Conservation (phyloP, 2,797 vertebrate species). For the Pachyuromys duprasi region DNA sequence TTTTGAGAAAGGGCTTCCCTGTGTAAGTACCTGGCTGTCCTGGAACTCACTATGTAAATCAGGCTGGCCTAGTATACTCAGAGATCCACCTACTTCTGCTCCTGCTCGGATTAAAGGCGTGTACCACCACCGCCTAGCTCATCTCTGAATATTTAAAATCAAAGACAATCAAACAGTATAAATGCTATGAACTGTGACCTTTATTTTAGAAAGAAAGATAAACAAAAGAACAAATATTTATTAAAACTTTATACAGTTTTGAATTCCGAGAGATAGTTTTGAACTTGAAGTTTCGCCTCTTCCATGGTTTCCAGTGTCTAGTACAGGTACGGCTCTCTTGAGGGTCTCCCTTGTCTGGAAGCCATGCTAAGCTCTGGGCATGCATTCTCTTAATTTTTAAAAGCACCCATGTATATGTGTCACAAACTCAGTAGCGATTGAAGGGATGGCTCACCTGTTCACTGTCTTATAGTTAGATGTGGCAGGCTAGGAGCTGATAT, state of each 20-base stretch:
- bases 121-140: neutral
- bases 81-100: neutral
- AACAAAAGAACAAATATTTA: neutral
- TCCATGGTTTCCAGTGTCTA: neutral
- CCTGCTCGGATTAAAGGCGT: neutral
- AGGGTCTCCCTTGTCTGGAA: neutral
- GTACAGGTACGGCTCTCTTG: neutral
- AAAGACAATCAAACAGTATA: neutral
- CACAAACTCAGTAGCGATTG: neutral
- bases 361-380: neutral
- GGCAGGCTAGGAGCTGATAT: neutral
- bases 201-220: conserved; percentile 21
- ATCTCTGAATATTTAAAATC: neutral
- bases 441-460: neutral
- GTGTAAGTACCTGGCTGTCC: neutral
- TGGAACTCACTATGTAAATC: neutral
- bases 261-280: neutral
- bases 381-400: neutral
- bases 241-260: neutral
- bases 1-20: neutral
- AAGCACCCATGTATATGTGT: neutral
- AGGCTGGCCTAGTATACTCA: neutral
- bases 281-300: neutral
- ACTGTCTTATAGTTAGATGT: accelerated
- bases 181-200: neutral